Evolutionary conservation across 2,888 invertebrate species (phyloP).

Genomic region (Kuschelorhynchus macadamiae): DNA sequence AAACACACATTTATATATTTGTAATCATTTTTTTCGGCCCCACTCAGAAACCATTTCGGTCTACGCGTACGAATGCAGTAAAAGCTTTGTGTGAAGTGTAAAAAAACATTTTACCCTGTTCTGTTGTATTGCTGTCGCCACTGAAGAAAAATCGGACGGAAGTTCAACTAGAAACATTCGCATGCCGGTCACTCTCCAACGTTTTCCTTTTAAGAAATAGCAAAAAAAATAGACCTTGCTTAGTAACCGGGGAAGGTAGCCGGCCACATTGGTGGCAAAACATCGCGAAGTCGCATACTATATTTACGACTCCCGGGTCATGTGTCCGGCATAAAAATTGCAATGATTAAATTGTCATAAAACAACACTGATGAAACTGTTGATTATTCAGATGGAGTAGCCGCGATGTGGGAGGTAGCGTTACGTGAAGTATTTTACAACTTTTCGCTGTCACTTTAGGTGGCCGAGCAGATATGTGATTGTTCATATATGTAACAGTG

Average conservation of each 20-base stretch:
- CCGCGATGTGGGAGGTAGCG: slow-evolving; percentile 41
- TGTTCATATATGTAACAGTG: neutral
- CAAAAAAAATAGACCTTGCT: slow-evolving; percentile 51
- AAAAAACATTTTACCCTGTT: too few relatives aligned
- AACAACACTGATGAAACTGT: slow-evolving; percentile 46
- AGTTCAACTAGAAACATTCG: slow-evolving; percentile 35
- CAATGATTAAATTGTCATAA: slow-evolving; percentile 63
- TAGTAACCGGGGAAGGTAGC: slow-evolving; percentile 45
- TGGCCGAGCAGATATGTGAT: slow-evolving; percentile 26
- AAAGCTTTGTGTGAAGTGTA: too few relatives aligned
- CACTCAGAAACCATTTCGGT: too few relatives aligned
- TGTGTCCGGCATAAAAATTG: slow-evolving; percentile 64
- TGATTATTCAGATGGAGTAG: slow-evolving; percentile 45
- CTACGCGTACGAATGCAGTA: too few relatives aligned
- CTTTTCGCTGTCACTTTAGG: slow-evolving; percentile 38
- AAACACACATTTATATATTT: too few relatives aligned
- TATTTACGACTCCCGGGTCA: slow-evolving; percentile 62
- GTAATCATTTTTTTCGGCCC: too few relatives aligned
- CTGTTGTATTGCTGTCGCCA: slow-evolving; percentile 9
- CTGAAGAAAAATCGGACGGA: slow-evolving; percentile 21
- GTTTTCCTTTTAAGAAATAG: slow-evolving; percentile 49
- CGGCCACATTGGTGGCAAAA: slow-evolving; percentile 47
- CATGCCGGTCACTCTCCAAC: slow-evolving; percentile 37
- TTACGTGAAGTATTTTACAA: slow-evolving; percentile 47
- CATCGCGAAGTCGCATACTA: slow-evolving; percentile 54